Evolutionary conservation across 64 coral and sea anemone species (phyloP), one percentile per base, ranked within the genome.

Genomic region (Acropora yongei): DNA sequence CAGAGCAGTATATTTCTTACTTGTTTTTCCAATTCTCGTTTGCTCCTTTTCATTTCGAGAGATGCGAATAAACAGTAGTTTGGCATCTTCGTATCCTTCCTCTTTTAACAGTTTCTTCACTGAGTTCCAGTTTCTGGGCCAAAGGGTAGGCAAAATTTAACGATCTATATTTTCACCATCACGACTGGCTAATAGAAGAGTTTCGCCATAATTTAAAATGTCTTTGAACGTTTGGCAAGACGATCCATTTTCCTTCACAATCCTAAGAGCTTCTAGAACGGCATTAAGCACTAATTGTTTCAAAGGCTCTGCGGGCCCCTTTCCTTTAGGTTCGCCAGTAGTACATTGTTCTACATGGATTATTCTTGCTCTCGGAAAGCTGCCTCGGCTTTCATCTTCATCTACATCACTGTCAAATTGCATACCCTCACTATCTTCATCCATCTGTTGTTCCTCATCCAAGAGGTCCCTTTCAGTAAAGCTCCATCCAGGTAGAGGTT

Each of bases 121-220:
- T 51, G 42, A 78, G 68, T 83, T 84, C 94, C 94, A 96, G 71
- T 67, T 88, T 30, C 79, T 96, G 57, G 81, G 94, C 94, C 89
- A 96, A n/a, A 92, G 67, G 0, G 83, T 88, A 8, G 8, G 1
- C 78, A 93, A 72, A 80, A 87, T 71, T 1, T 88, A 83, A 51
- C 41, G 2, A 74, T 93, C 84, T 16, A 88, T 50, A 80, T 80
- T 74, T 67, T 55, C 1, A 2, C 51, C 10, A 9, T 55, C 10
- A 55, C 10, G 1, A 9, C 51, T 55, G 51, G 51, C 51, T 55
- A 55, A 55, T 9, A 55, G 10, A 55, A 55, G 5, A 55, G 51
- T 55, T 55, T 55, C 10, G 5, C 51, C 51, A 55, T 55, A 55
- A 55, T 55, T 55, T 55, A 1, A 55, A 55, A 55, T 55, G 1